Evolutionary conservation across 2,113 vertebrate species (phyloP), one percentile per base, ranked within the genome.

Genomic region (Atractosteus spatula): DNA sequence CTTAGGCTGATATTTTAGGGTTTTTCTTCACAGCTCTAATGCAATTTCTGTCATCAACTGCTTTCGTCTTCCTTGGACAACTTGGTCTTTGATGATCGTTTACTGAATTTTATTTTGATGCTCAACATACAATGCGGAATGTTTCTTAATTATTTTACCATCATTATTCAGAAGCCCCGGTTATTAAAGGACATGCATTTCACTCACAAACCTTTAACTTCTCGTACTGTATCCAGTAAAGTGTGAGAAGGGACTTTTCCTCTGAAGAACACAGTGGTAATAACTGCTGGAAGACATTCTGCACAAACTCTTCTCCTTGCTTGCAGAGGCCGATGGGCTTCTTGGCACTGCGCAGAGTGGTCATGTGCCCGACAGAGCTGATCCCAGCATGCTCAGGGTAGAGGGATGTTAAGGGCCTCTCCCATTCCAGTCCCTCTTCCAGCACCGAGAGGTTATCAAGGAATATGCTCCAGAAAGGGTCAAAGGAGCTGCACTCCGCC

Each of bases 151-250:
- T 41, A 41, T 69, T 69, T 17, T 12, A 41, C 11, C 16, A 29
- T 56, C 10, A 57, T 59, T 3, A 54, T 8, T 42, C n/a, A 67
- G 47, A 6, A 66, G 42, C 1, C 41, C n/a, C 3, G n/a, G 10
- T n/a, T 47, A 45, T 29, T 29, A 66, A 66, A 66, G 56, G 5
- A 17, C 29, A 29, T 29, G 29, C 29, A 29, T 29, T 29, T 4
- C 3, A 41, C 7, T 17, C 61, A 69, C 65, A 80, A 83, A 99
- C 97, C 95, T 99, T 99, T 0, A 90, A 88, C 69, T 94, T 94
- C 89, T 98, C 95, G 7, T 98, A 96, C 75, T 81, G 94, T n/a
- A 99, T 81, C 94, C 94, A 94, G 81, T 86, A 91, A 73, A 91
- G 74, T 1, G 91, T 90, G 42, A 98, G 84, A 63, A 80, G 77